phyloP scores from a whole-genome alignment of 1,140 invertebrate genomes.

The Zaprionus vittiger region DNA sequence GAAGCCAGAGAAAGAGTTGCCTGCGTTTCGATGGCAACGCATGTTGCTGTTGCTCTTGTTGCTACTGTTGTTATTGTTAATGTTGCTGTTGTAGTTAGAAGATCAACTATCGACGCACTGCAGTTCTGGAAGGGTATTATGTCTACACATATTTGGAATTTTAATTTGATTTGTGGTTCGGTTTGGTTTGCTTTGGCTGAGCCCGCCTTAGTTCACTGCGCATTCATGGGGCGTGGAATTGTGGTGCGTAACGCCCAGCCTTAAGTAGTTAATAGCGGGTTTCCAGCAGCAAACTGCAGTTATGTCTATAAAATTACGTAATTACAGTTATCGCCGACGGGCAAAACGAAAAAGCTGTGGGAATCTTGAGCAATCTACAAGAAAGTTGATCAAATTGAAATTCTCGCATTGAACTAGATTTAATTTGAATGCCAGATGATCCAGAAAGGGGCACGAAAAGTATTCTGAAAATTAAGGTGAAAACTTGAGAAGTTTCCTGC shows the following conservation, averaged over 20 bases:
- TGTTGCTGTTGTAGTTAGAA: slow-evolving; percentile 19
- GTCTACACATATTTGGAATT: slow-evolving; percentile 64
- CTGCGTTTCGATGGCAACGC: slow-evolving; percentile 27
- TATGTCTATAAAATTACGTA: slow-evolving; percentile 50
- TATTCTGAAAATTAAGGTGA: not conserved
- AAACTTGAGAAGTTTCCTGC: not conserved
- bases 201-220: slow-evolving; percentile 42
- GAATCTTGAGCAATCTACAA: not conserved
- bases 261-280: slow-evolving; percentile 66
- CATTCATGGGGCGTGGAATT: slow-evolving; percentile 50
- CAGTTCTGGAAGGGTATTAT: slow-evolving; percentile 47
- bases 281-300: not conserved
- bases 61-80: not conserved
- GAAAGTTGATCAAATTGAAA: slow-evolving; percentile 1
- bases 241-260: slow-evolving; percentile 56
- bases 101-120: slow-evolving; percentile 45
- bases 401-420: not conserved
- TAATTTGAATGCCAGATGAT: not conserved
- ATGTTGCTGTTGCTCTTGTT: not conserved
- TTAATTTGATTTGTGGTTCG: slow-evolving; percentile 77
- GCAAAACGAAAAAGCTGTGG: not conserved
- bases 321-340: slow-evolving; percentile 42
- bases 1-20: slow-evolving; percentile 49
- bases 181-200: slow-evolving; percentile 32
- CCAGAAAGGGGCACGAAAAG: not conserved